phyloP scores from a whole-genome alignment of 2,113 vertebrate species.

The Chiloscyllium plagiosum region DNA sequence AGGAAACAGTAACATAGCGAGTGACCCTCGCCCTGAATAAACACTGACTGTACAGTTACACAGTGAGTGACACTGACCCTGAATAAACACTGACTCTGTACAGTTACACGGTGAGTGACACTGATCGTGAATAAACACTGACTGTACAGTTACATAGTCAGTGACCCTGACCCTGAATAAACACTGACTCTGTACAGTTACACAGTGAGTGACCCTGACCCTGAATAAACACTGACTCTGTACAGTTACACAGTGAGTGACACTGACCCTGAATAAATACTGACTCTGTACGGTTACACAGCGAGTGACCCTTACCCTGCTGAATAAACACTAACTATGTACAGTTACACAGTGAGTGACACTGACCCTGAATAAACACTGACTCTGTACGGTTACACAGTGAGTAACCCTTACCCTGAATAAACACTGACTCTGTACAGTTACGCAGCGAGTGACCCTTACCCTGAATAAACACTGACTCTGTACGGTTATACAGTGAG shows the following conservation, averaged over 20 bases:
- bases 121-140: no score
- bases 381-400: not conserved
- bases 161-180: no score
- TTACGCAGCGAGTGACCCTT: not conserved
- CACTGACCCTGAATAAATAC: not conserved
- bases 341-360: not conserved
- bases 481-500: not conserved
- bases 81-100: no score
- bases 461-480: not conserved
- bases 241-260: no score
- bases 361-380: not conserved
- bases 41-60: no score
- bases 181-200: no score
- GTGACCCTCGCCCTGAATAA: no score
- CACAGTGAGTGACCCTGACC: no score
- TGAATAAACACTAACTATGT: not conserved
- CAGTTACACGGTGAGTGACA: no score
- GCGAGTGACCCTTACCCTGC: not conserved
- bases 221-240: no score
- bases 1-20: not conserved
- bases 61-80: no score
- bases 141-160: no score
- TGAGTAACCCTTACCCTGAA: not conserved
- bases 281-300: not conserved
- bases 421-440: not conserved